Conservation (phyloP, 1,140 invertebrate genomes). For the Lepidurus apus region DNA sequence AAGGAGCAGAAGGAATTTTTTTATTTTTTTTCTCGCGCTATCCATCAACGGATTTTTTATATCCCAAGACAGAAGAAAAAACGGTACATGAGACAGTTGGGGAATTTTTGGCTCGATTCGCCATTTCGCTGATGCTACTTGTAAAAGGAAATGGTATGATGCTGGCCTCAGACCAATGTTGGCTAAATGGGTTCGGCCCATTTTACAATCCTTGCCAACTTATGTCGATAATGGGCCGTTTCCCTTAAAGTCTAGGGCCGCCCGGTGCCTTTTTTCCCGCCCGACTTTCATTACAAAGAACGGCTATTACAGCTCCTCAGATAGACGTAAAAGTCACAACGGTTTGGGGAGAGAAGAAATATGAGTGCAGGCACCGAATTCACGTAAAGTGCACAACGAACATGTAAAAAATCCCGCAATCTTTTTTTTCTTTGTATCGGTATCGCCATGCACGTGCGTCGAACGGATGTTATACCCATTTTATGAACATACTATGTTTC, state of each 20-base stretch:
- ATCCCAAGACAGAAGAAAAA: not conserved
- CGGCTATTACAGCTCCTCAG: not conserved
- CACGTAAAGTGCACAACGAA: too few relatives aligned
- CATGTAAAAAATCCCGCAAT: too few relatives aligned
- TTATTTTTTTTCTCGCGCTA: not conserved
- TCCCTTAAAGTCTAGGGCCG: not conserved
- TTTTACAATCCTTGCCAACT: conserved; percentile 10
- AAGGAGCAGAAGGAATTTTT: conserved; percentile 8
- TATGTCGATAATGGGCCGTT: conserved; percentile 5
- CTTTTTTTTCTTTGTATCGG: too few relatives aligned
- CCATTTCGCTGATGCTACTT: conserved; percentile 2
- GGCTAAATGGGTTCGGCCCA: conserved; percentile 4
- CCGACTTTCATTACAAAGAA: not conserved
- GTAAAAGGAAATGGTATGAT: not conserved
- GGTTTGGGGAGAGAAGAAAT: too few relatives aligned
- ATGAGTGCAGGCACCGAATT: too few relatives aligned
- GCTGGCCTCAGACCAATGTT: conserved; percentile 13
- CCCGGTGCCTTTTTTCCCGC: not conserved
- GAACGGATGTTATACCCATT: too few relatives aligned
- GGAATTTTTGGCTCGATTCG: conserved; percentile 18
- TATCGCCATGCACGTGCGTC: too few relatives aligned
- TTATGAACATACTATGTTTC: too few relatives aligned
- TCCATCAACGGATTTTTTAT: conserved; percentile 13
- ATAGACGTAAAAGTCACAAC: not conserved
- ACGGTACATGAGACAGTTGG: not conserved